Evolutionary conservation across 2,113 vertebrate species (phyloP).

Genomic region (Malurus cyaneus): DNA sequence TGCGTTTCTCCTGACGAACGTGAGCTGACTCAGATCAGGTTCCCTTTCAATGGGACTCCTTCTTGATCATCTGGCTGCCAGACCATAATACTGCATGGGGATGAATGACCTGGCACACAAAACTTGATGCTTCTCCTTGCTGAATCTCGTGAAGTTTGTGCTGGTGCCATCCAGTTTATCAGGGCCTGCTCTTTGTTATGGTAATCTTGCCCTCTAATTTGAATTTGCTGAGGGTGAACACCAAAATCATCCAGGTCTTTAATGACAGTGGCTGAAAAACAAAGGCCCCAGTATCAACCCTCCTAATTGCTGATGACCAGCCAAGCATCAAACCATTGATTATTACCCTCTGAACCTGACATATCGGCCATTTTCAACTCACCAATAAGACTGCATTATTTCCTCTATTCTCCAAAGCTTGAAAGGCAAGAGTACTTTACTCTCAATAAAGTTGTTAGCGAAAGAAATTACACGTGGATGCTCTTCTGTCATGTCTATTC

Average conservation of each 20-base stretch:
- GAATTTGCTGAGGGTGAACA: background rate
- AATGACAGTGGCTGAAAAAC: background rate
- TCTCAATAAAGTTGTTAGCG: background rate
- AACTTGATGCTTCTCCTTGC: background rate
- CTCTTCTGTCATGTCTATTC: background rate
- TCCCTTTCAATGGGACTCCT: background rate
- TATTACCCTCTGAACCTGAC: background rate
- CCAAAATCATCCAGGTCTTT: background rate
- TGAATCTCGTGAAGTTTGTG: background rate
- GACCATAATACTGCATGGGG: background rate
- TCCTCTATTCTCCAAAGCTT: background rate
- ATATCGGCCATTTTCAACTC: background rate
- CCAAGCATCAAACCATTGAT: background rate
- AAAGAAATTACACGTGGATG: background rate
- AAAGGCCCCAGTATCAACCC: background rate
- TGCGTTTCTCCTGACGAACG: rapidly evolving
- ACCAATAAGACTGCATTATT: background rate
- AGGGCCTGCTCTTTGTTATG: background rate
- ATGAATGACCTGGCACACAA: background rate
- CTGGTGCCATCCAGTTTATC: background rate
- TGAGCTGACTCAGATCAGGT: background rate
- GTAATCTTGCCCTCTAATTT: background rate
- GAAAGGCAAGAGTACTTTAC: background rate
- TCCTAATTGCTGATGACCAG: background rate
- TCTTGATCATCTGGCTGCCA: background rate